Conservation (phyloP, 2,888 invertebrate genomes). For the Laspeyria flexula region DNA sequence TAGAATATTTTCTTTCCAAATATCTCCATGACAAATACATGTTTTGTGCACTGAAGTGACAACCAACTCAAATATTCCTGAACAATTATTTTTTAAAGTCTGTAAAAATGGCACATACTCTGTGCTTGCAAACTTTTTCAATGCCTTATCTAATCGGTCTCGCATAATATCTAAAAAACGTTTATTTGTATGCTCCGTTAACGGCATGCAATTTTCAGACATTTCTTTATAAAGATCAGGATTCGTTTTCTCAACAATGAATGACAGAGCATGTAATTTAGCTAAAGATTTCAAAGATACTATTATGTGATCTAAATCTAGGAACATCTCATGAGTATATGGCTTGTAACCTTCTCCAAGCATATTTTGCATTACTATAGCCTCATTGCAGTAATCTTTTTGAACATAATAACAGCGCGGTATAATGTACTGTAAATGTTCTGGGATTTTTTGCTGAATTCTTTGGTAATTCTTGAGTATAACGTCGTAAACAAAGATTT, state of each 20-base stretch:
- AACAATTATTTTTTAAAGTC: conserved; percentile 56
- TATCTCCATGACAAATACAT: conserved; percentile 78
- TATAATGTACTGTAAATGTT: conserved; percentile 44
- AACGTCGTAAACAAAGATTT: conserved; percentile 69
- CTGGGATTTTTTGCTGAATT: conserved; percentile 46
- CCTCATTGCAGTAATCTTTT: conserved; percentile 68
- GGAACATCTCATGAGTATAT: conserved; percentile 54
- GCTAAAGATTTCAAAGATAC: conserved; percentile 66
- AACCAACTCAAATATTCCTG: conserved; percentile 50
- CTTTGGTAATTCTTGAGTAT: conserved; percentile 58
- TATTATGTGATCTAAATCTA: conserved; percentile 65
- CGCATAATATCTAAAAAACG: conserved; percentile 67
- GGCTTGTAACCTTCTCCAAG: conserved; percentile 60
- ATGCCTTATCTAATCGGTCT: conserved; percentile 70
- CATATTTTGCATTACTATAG: conserved; percentile 72
- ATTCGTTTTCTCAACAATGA: conserved; percentile 57
- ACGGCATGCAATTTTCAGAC: conserved; percentile 59
- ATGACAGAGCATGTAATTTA: conserved; percentile 72
- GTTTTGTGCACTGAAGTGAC: conserved; percentile 47
- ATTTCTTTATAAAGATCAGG: conserved; percentile 53
- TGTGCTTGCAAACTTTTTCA: conserved; percentile 58
- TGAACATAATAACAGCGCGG: conserved; percentile 67
- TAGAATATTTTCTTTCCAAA: conserved; percentile 80
- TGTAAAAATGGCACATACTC: conserved; percentile 56
- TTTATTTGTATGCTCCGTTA: conserved; percentile 59